Base-by-base conservation (phyloP, 2,113 vertebrate species). In the Plotosus lineatus region DNA sequence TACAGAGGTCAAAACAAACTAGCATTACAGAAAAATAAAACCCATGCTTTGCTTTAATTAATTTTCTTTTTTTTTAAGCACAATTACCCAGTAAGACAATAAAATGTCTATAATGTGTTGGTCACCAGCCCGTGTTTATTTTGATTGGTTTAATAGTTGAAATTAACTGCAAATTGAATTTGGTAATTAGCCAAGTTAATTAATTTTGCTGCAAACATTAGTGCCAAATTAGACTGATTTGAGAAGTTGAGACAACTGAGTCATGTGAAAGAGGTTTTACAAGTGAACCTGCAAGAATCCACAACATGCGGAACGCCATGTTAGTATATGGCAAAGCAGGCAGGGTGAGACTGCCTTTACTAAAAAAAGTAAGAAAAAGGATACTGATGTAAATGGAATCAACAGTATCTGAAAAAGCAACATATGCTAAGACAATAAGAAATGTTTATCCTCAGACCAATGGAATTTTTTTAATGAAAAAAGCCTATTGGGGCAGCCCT, bases 391-490 rank as follows among this genome's bases (percentile, higher is more conserved):
- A 40, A 75, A 55, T 23, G 26, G 19, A 75, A 38, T 75, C 33
- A 55, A 31, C 72, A 38, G 72, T 75, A 33, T 31, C 28, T 23
- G 55, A 21, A 53, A 53, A 53, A 71, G 17, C 42, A 50, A 21
- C 42, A 72, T 72, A 72, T 40, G 72, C 50, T 56, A 26, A 56
- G 7, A 42, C 17, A 73, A 51, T 51, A 33, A 50, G 23, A 10
- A 33, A 12, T 15, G 40, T 56, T 38, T 26, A 55, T 50, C 53
- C 56, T 56, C 51, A 17, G 51, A 51, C 23, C 36, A 17, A 42
- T 75, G 23, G 26, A 21, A 56, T 42, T 55, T 75, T 75, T 56
- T 21, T 3, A 72, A 72, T 50, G 12, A 71, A 71, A 68, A 71
- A 6, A 53, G 2, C 1, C 33, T 3, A 56, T 17, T 26, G 0